These are phyloP conservation scores for Euplexia lucipara DNA, from an alignment of 2,888 invertebrate genomes.

Conservation along the genomic window DNA sequence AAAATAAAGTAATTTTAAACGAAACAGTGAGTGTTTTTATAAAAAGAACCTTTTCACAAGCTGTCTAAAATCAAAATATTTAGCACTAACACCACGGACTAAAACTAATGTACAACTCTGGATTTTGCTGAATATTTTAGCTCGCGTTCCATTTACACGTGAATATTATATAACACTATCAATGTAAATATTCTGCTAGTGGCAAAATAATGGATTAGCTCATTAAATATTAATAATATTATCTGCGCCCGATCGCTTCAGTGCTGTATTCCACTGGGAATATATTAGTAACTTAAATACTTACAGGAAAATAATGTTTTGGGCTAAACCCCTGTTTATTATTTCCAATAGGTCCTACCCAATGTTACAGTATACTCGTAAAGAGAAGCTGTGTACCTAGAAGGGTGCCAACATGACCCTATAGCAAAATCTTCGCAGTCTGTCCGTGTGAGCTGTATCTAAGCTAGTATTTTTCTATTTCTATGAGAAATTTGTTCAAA, in stretches of 20 bases:
- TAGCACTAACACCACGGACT: background rate
- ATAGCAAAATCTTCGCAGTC: no score
- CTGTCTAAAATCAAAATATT: slow-evolving; percentile 13
- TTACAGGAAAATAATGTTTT: background rate
- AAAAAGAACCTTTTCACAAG: background rate
- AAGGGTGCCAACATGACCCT: no score
- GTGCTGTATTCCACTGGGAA: background rate
- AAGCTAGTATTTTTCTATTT: no score
- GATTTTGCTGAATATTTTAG: slow-evolving; percentile 37
- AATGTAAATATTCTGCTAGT: slow-evolving; percentile 33
- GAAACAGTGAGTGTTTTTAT: background rate
- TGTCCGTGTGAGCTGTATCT: no score
- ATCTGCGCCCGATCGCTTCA: slow-evolving; percentile 9
- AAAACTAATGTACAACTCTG: slow-evolving; percentile 12
- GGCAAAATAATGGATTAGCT: slow-evolving; percentile 48
- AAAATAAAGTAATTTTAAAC: background rate
- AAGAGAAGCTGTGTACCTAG: no score
- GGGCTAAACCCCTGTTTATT: no score
- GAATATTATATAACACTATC: slow-evolving; percentile 38
- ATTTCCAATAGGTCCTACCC: no score
- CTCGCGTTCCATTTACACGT: slow-evolving; percentile 34
- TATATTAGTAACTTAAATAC: background rate
- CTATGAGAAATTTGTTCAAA: no score
- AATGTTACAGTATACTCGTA: no score
- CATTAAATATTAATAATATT: slow-evolving; percentile 36